phyloP scores from a whole-genome alignment of 1,140 invertebrate genomes.

The Cephus cinctus region DNA sequence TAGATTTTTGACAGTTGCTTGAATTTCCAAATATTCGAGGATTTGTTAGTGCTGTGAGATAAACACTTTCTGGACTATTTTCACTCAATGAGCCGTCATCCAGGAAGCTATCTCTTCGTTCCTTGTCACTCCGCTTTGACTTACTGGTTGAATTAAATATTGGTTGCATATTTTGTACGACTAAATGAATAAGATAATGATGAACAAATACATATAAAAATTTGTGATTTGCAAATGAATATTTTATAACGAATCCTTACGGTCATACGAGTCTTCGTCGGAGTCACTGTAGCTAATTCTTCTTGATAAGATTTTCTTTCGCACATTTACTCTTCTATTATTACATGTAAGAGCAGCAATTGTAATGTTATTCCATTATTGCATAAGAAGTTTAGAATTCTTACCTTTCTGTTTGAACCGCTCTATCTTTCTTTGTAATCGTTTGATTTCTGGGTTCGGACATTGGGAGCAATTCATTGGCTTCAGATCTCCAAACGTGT shows the following conservation, averaged over 20 bases:
- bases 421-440: constrained; percentile 25
- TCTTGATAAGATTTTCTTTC: constrained; percentile 8
- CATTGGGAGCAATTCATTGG: constrained; percentile 29
- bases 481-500: constrained; percentile 50
- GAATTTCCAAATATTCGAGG: constrained; percentile 15
- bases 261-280: constrained; percentile 28
- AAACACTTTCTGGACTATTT: constrained; percentile 32
- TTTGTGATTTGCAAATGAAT: constrained; percentile 5
- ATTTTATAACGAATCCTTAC: not conserved
- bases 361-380: constrained; percentile 4
- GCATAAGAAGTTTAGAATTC: too few relatives aligned
- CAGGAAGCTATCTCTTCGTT: constrained; percentile 33
- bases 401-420: constrained; percentile 40
- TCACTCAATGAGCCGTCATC: constrained; percentile 33
- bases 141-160: constrained; percentile 12
- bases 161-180: constrained; percentile 15
- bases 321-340: too few relatives aligned
- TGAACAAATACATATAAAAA: constrained; percentile 2
- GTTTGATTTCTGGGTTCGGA: constrained; percentile 42
- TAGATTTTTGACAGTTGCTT: not conserved
- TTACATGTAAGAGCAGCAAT: constrained; percentile 24
- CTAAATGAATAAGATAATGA: constrained; percentile 21
- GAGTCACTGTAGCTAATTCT: constrained; percentile 26
- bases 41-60: constrained; percentile 42
- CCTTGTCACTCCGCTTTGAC: constrained; percentile 1